Base-by-base conservation (phyloP, 1,140 invertebrate species). In the Pseudomyrmex flavicornis region DNA sequence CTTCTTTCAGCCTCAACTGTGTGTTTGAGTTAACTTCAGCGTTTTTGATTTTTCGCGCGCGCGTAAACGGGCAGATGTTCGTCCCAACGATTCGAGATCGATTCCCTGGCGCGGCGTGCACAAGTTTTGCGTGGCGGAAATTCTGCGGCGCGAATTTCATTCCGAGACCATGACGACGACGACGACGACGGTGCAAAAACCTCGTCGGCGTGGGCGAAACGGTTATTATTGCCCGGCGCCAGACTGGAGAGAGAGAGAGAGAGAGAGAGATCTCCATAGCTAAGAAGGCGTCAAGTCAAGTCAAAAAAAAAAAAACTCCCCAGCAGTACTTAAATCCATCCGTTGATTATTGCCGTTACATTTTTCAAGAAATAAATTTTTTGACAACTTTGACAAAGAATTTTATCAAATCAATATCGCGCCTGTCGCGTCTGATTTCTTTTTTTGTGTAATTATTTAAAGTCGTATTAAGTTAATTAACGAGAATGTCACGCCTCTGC, bases 211-310 rank as follows among this genome's bases (percentile, higher is more conserved):
- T 92, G 92, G 92, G 92, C 88, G 91, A 91, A 91, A 86, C 74
- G 89, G 90, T 91, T 93, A 93, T 92, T 93, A 93, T 91, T 90
- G 91, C 90, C 80, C 80, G 91, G 90, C 92, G 91, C 91, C 92
- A 91, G 86, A 84, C 89, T 76, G 82, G 88, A 87, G 84, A 26
- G 26, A 26, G 26, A 76, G 83, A 83, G 17, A 17, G 17, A 17
- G 88, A 87, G 84, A 26, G 26, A 26, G 26, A 76, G 83, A 83
- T 68, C 70, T 54, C 69, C 82, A 68, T 68, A 58, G 65, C 35
- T 73, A 82, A 82, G 83, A 85, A 85, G 66, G 50, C 66, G 68
- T 66, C 54, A 52, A 69, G 50, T 52, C 20, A n/a, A n/a, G n/a
- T n/a, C n/a, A n/a, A 50, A 84, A 87, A 75, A 56, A 88, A 35